A percentile compares a stretch with the other conserved stretches of the same genome.
phyloP scores from a whole-genome alignment of 1,140 invertebrate genomes.

The Megalonaias nervosa region DNA sequence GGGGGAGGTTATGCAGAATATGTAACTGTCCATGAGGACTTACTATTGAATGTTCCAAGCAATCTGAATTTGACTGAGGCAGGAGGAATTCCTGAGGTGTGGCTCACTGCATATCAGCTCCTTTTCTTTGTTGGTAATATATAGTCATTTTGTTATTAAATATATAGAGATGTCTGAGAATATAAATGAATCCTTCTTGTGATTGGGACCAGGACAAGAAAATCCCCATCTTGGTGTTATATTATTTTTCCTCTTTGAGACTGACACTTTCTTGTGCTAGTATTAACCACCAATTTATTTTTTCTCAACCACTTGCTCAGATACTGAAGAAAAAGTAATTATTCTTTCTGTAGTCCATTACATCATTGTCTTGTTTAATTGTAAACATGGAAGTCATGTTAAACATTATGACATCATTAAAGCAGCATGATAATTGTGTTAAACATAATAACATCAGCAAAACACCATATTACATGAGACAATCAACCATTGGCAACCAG shows the following conservation, averaged over 20 bases:
- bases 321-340: neutral
- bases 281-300: too few relatives aligned
- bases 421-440: neutral
- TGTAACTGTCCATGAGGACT: constrained; percentile 63
- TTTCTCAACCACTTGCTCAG: neutral
- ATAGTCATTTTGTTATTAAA: neutral
- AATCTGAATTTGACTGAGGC: constrained; percentile 58
- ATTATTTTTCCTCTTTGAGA: too few relatives aligned
- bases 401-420: neutral
- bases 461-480: too few relatives aligned
- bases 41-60: constrained; percentile 62
- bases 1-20: constrained; percentile 71
- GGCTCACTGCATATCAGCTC: constrained; percentile 71
- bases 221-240: too few relatives aligned
- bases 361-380: neutral
- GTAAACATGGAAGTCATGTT: neutral
- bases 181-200: too few relatives aligned
- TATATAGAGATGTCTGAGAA: neutral
- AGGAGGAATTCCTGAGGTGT: constrained; percentile 70
- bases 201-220: too few relatives aligned
- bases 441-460: neutral
- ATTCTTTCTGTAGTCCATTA: neutral
- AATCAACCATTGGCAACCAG: too few relatives aligned
- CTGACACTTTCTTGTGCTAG: too few relatives aligned
- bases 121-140: constrained; percentile 64